Percentiles rank a stretch among this genome's conserved stretches.
phyloP scores from a whole-genome alignment of 1,140 invertebrate genomes.

The Pogonus chalceus region DNA sequence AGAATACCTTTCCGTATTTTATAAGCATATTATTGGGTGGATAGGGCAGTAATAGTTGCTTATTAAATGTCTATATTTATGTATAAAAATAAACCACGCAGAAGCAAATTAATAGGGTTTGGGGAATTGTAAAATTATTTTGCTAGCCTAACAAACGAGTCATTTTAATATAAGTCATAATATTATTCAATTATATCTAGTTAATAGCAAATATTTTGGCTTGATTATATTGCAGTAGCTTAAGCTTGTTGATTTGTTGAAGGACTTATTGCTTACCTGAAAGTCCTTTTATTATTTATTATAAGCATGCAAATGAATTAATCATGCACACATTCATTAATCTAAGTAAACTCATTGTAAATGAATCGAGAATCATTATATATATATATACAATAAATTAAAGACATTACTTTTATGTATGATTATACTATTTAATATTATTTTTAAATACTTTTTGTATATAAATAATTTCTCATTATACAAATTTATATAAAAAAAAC shows the following conservation, averaged over 20 bases:
- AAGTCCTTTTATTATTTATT: too few relatives aligned
- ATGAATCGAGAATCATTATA: neutral
- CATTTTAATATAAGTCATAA: too few relatives aligned
- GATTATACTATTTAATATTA: neutral
- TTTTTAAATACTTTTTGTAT: slow-evolving; percentile 23
- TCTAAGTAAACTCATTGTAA: neutral
- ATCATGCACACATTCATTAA: too few relatives aligned
- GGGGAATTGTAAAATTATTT: neutral
- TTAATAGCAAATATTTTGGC: too few relatives aligned
- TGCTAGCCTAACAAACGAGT: slow-evolving; percentile 8
- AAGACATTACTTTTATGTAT: neutral
- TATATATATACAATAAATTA: neutral
- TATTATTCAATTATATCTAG: too few relatives aligned
- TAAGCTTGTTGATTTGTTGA: too few relatives aligned
- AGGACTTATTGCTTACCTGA: too few relatives aligned
- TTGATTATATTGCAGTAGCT: too few relatives aligned
- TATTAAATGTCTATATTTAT: neutral
- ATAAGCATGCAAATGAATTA: too few relatives aligned
- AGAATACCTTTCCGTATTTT: neutral
- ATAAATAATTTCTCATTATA: neutral
- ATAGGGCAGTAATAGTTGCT: neutral
- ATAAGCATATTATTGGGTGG: neutral
- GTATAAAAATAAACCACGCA: too few relatives aligned
- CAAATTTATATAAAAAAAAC: slow-evolving; percentile 16
- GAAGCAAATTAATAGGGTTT: too few relatives aligned